Evolutionary conservation across 2,888 invertebrate species (phyloP), one percentile per base, ranked within the genome.

Genomic region (Cynaeus angustus): DNA sequence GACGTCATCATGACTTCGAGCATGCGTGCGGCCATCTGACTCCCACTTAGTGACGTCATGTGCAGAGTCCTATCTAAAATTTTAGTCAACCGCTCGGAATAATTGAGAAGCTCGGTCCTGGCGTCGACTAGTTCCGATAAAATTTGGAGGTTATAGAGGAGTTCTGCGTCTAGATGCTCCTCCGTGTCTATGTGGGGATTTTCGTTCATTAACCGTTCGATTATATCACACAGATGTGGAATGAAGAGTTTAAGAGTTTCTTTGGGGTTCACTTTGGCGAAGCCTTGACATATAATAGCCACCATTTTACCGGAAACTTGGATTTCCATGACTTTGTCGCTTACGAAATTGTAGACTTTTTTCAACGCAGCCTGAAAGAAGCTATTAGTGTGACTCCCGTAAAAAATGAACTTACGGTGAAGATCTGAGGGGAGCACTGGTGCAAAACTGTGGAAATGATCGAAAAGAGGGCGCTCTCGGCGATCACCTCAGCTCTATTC

Each of bases 251-350:
- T 90, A 67, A 94, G 81, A 0, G 94, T 92, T 56, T 91, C 88
- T 65, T 89, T 89, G 0, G 94, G 89, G 78, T 94, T 90, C 0
- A 91, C 89, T 77, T 87, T 86, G 0, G 89, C 87, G 80, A 92
- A 92, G 7, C 88, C 87, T 66, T 91, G 89, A 70, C 94, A 89
- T 68, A 96, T 85, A 7, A 91, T 89, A 0, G 93, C 94, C 0
- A 94, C 90, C 82, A 94, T 89, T 80, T 91, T 91, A 0, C 96
- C 96, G 0, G 95, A 92, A 0, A 96, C 93, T 77, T 91, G 91
- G 0, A 92, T 91, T 83, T 97, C 97, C 75, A 94, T 89, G n/a
- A 94, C 91, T 26, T 91, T 89, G 59, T 90, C 90, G 0, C 90
- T 91, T 0, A 91, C 89, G 83, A 94, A 96, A 7, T 89, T 85